A percentile compares a stretch with the other conserved stretches of the same genome.
phyloP scores from a whole-genome alignment of 2,797 vertebrate genomes.

The Ara ararauna region DNA sequence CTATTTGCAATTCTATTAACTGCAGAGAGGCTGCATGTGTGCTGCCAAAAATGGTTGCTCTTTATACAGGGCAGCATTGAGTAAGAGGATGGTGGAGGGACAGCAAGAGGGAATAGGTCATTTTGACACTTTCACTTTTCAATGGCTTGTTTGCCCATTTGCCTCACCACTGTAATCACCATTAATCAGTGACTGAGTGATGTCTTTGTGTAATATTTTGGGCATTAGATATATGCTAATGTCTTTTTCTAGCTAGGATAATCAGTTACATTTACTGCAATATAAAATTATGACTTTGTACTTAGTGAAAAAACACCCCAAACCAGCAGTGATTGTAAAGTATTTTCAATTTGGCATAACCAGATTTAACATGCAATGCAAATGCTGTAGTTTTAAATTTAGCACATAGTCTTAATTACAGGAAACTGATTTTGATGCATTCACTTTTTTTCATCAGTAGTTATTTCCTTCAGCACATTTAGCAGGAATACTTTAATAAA shows the following conservation, averaged over 20 bases:
- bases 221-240: not conserved
- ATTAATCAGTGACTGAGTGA: conserved; percentile 3
- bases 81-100: fast-evolving
- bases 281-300: conserved; percentile 9
- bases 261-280: conserved; percentile 28
- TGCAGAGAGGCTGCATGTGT: not conserved
- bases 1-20: not conserved
- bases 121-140: conserved; percentile 15
- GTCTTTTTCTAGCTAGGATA: not conserved
- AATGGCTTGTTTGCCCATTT: not conserved
- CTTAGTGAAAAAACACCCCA: not conserved
- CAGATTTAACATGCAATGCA: not conserved
- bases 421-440: not conserved
- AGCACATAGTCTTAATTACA: not conserved
- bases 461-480: not conserved
- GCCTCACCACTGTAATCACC: not conserved
- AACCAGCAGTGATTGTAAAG: not conserved
- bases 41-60: not conserved
- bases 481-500: not conserved
- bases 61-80: not conserved
- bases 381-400: not conserved
- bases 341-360: not conserved
- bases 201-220: not conserved
- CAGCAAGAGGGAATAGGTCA: not conserved
- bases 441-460: not conserved